Conservation (phyloP, 2,888 invertebrate genomes). For the Melinaea menophilus region DNA sequence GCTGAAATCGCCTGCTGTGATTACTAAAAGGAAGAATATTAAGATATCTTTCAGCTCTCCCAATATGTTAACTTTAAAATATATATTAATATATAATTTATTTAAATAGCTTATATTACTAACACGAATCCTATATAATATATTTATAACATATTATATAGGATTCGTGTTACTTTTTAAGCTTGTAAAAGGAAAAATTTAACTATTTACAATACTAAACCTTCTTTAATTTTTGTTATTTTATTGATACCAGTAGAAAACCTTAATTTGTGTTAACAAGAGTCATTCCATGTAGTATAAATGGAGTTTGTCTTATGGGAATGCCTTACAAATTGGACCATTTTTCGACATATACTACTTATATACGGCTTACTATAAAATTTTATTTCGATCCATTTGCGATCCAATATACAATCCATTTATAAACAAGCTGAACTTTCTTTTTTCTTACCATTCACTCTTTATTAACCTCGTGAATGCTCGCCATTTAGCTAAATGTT, state of each 20-base stretch:
- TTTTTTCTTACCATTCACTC: background rate
- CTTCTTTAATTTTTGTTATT: no score
- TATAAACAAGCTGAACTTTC: background rate
- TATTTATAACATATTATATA: no score
- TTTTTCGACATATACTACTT: background rate
- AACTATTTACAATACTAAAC: no score
- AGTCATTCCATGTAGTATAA: background rate
- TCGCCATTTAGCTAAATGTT: background rate
- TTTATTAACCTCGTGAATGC: background rate
- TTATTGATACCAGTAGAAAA: no score
- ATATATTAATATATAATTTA: no score
- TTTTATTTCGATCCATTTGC: background rate
- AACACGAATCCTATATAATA: no score
- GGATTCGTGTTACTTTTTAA: no score
- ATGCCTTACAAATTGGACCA: slow-evolving; percentile 1
- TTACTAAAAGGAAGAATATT: background rate
- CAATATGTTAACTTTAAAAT: no score
- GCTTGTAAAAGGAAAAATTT: no score
- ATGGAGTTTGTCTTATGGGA: background rate
- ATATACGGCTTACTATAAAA: background rate
- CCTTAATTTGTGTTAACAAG: background rate
- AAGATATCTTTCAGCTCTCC: no score
- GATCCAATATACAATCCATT: slow-evolving; percentile 3
- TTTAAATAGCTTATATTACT: no score
- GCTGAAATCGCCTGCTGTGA: no score